Percentiles rank a stretch among this genome's conserved stretches.
These are phyloP conservation scores for Sakesphorus luctuosus DNA, from an alignment of 2,113 vertebrate species.

Conservation along the genomic window DNA sequence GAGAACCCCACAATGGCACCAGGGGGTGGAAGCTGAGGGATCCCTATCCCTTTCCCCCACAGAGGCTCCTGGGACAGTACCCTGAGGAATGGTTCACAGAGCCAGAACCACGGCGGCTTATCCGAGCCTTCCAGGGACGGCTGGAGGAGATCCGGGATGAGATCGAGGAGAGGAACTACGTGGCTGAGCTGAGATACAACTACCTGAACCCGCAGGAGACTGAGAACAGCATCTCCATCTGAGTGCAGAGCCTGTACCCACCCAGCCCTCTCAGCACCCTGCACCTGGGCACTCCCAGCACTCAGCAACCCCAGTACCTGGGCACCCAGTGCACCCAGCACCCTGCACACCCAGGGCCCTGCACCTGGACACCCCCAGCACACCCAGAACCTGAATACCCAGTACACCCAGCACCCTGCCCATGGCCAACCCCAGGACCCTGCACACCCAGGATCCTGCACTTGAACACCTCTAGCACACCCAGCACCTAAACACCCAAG, in stretches of 20 bases:
- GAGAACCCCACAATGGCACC: accelerated
- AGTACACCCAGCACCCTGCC: too few relatives aligned
- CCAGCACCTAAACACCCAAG: not conserved
- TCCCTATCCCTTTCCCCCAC: not conserved
- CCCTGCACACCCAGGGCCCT: too few relatives aligned
- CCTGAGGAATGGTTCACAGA: not conserved
- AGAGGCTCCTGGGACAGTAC: slow-evolving; percentile 1
- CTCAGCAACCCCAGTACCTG: not conserved
- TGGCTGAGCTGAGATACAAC: not conserved
- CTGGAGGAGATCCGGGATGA: not conserved
- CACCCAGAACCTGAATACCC: too few relatives aligned
- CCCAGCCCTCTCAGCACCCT: not conserved
- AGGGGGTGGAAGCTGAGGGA: not conserved
- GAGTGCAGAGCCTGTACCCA: not conserved
- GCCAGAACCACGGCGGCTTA: not conserved
- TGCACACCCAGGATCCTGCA: not conserved
- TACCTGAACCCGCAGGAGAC: not conserved
- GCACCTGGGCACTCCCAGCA: not conserved
- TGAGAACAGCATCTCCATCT: not conserved
- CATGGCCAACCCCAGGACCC: too few relatives aligned
- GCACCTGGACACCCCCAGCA: too few relatives aligned
- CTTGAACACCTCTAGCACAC: not conserved
- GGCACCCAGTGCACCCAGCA: not conserved
- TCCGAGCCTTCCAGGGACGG: not conserved
- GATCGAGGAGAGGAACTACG: not conserved